Evolutionary conservation across 2,888 invertebrate genomes (phyloP).

Genomic region (Metellina segmentata): DNA sequence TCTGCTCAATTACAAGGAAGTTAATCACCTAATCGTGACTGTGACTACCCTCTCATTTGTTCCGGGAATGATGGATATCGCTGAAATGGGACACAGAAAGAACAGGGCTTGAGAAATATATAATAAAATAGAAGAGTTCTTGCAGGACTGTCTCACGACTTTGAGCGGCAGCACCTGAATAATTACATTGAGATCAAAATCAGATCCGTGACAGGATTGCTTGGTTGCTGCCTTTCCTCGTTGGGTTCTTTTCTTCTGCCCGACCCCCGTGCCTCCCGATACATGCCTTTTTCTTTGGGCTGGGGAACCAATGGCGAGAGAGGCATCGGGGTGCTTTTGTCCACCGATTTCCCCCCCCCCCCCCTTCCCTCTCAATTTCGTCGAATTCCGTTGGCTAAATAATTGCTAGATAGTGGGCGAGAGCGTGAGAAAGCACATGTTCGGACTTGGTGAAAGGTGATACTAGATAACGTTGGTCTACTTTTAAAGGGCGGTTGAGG

Average conservation of each 20-base stretch:
- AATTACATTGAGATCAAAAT: constrained; percentile 50
- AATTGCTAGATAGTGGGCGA: neutral
- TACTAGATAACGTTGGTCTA: neutral
- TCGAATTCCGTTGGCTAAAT: too few relatives aligned
- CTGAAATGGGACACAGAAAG: constrained; percentile 28
- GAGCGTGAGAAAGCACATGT: neutral
- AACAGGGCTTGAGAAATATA: neutral
- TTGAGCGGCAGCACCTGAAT: constrained; percentile 37
- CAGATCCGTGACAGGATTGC: constrained; percentile 3
- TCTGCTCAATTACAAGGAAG: constrained; percentile 59
- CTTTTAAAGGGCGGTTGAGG: neutral
- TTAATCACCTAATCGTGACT: constrained; percentile 62
- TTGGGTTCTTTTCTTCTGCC: constrained; percentile 3
- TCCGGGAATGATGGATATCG: constrained; percentile 59
- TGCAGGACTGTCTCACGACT: constrained; percentile 45
- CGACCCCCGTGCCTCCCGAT: neutral
- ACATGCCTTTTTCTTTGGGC: neutral
- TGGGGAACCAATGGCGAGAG: neutral
- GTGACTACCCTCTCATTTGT: constrained; percentile 27
- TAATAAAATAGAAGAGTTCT: neutral
- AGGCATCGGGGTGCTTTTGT: too few relatives aligned
- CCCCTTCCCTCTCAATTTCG: too few relatives aligned
- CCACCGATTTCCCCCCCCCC: too few relatives aligned
- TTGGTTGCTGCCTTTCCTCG: constrained; percentile 2
- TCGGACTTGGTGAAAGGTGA: neutral